Conservation (phyloP, 2,797 vertebrate genomes). For the Aulostomus chinensis region DNA sequence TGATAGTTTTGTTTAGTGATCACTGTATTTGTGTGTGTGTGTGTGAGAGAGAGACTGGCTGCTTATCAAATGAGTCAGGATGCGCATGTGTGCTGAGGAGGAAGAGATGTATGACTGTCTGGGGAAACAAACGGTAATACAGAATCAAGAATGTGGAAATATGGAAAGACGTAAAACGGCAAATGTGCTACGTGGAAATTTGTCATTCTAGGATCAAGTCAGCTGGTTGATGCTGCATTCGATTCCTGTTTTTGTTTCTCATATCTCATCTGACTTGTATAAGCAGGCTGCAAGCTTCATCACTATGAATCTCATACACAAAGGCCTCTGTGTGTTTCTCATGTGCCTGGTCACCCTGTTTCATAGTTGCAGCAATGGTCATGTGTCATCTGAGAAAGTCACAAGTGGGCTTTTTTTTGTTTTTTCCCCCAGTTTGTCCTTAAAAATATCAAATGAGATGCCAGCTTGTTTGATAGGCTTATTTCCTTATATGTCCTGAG, state of each 20-base stretch:
- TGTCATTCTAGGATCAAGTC: no score
- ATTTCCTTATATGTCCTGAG: conserved; percentile 18
- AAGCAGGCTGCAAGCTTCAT: conserved; percentile 2
- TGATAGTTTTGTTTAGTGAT: no score
- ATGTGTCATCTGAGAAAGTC: conserved; percentile 29
- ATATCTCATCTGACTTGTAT: conserved; percentile 3
- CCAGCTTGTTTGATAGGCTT: conserved; percentile 8
- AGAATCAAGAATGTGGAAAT: no score
- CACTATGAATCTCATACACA: neutral
- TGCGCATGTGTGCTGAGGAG: conserved; percentile 8
- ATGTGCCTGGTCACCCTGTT: conserved; percentile 17
- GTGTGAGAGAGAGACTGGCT: neutral
- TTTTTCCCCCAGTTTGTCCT: conserved; percentile 18
- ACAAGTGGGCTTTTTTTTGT: no score
- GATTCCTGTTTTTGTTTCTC: conserved; percentile 5
- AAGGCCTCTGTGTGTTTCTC: no score
- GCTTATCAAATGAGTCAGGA: conserved; percentile 15
- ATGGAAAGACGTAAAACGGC: no score
- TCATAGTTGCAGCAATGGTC: conserved; percentile 28
- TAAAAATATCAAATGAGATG: conserved; percentile 6
- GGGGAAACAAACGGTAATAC: no score
- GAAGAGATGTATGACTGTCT: conserved; percentile 14
- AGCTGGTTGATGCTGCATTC: no score
- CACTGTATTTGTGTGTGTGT: no score
- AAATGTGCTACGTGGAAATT: no score